These are phyloP conservation scores for Chironex yamaguchii DNA, from an alignment of 30 jellyfish, hydroid and myxozoan species.

Conservation along the genomic window DNA sequence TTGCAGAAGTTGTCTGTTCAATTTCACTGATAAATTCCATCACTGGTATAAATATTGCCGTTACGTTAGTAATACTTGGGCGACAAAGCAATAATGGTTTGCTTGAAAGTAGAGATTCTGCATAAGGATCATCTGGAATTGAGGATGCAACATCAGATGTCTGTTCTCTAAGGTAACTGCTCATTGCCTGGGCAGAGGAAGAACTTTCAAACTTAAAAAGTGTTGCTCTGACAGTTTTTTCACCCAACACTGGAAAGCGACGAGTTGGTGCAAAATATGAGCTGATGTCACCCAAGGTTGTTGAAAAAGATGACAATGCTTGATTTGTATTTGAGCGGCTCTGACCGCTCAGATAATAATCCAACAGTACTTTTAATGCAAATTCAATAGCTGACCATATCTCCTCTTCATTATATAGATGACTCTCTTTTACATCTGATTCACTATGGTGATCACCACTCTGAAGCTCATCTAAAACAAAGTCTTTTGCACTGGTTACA, in stretches of 20 bases:
- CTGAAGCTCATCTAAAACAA: not conserved
- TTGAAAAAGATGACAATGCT: constrained; percentile 84
- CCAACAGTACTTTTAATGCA: constrained; percentile 84
- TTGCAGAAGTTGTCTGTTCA: constrained; percentile 87
- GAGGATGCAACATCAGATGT: constrained; percentile 91
- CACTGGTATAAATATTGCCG: constrained; percentile 93
- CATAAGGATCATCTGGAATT: constrained; percentile 95
- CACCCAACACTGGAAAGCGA: not conserved
- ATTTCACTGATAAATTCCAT: constrained; percentile 89
- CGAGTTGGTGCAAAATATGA: constrained; percentile 55
- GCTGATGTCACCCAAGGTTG: constrained; percentile 60
- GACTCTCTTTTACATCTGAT: constrained; percentile 21
- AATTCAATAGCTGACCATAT: constrained; percentile 97
- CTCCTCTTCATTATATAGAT: constrained; percentile 85
- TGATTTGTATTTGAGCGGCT: constrained; percentile 88
- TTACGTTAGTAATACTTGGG: constrained; percentile 83
- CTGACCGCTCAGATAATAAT: constrained; percentile 86
- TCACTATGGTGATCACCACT: not conserved
- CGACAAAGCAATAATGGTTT: constrained; percentile 91
- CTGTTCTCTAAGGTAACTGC: constrained; percentile 95
- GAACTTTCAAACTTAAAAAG: constrained; percentile 97
- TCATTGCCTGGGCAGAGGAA: constrained; percentile 97
- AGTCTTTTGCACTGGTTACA: not conserved
- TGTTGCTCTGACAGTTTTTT: not conserved
- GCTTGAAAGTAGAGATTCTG: constrained; percentile 93